Conservation (phyloP, 1,140 invertebrate species). For the Hypothenemus hampei region DNA sequence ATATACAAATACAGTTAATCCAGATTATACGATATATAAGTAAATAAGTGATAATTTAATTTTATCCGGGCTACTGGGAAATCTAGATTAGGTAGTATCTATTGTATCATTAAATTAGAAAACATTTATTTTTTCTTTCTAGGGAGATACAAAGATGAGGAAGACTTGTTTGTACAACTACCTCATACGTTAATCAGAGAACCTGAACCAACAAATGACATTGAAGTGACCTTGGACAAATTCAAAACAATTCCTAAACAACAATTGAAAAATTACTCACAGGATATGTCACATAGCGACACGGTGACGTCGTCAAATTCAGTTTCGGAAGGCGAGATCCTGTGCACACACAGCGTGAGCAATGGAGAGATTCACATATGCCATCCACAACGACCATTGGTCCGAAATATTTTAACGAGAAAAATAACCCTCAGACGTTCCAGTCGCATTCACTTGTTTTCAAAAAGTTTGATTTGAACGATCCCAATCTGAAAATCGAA, state of each 20-base stretch:
- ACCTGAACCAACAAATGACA: neutral
- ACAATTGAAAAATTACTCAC: constrained; percentile 1
- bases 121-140: constrained; percentile 3
- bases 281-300: constrained; percentile 25
- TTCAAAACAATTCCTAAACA: neutral
- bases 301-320: constrained; percentile 22
- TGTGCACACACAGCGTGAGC: constrained; percentile 35
- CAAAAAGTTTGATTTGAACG: constrained; percentile 18
- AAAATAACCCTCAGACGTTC: neutral
- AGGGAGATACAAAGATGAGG: constrained; percentile 28
- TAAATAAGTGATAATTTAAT: neutral
- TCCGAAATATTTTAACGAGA: constrained; percentile 4
- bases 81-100: neutral
- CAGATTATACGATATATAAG: no score
- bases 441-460: neutral
- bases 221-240: neutral
- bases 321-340: constrained; percentile 38
- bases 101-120: neutral
- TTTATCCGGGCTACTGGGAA: neutral
- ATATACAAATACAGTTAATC: no score
- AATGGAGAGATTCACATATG: constrained; percentile 36
- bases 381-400: constrained; percentile 5
- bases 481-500: constrained; percentile 18
- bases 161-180: constrained; percentile 21
- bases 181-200: constrained; percentile 1